Conservation (phyloP, 2,113 vertebrate species). For the Okapia johnstoni region DNA sequence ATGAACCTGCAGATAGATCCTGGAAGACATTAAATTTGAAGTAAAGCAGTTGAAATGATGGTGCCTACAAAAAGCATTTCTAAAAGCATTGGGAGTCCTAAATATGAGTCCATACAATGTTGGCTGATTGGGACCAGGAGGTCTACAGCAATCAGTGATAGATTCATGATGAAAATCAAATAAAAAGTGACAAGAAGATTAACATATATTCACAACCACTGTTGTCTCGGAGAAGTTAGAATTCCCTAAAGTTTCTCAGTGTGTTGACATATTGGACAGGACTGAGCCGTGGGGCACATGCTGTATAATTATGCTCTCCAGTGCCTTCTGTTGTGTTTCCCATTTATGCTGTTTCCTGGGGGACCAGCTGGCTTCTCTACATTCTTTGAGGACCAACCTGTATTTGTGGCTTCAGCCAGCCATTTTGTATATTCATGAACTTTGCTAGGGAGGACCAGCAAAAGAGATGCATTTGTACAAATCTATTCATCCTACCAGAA, state of each 20-base stretch:
- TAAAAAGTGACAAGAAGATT: background rate
- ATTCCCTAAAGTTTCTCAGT: background rate
- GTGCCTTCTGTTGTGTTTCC: background rate
- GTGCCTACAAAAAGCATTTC: background rate
- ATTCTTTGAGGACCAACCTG: background rate
- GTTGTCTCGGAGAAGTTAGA: background rate
- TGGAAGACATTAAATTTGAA: background rate
- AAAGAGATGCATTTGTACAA: background rate
- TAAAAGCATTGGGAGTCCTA: background rate
- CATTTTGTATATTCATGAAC: slow-evolving; percentile 2
- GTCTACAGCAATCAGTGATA: background rate
- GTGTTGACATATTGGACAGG: background rate
- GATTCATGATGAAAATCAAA: background rate
- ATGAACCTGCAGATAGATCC: background rate
- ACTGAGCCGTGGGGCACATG: background rate
- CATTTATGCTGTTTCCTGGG: background rate
- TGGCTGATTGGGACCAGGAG: background rate
- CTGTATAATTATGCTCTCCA: background rate
- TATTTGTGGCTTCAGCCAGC: background rate
- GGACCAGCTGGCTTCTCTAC: background rate
- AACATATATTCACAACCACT: background rate
- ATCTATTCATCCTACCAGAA: background rate
- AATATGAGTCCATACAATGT: background rate
- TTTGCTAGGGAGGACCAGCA: background rate
- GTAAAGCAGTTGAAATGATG: background rate